These are phyloP conservation scores for Seriola aureovittata DNA, from an alignment of 2,113 vertebrate species.

Conservation along the genomic window DNA sequence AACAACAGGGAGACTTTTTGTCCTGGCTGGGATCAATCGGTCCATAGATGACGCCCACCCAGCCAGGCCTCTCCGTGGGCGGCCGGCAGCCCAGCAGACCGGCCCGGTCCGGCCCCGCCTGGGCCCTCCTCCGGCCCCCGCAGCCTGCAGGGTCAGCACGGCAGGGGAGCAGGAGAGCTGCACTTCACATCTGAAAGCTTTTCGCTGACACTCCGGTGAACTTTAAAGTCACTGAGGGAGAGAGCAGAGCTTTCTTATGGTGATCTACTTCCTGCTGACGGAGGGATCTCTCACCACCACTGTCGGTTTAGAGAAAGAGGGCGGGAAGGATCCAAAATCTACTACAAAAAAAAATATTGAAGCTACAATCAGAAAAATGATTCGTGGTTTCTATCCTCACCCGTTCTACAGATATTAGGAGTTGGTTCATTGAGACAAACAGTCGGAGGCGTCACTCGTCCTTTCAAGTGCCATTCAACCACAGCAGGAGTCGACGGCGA, in stretches of 20 bases:
- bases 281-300: not conserved
- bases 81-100: constrained; percentile 54
- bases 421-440: no score
- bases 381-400: no score
- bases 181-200: constrained; percentile 55
- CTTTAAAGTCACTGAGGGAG: constrained; percentile 26
- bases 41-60: constrained; percentile 82
- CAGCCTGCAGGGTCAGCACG: constrained; percentile 53
- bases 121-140: constrained; percentile 69
- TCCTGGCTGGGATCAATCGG: constrained; percentile 76
- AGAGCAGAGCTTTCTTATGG: not conserved
- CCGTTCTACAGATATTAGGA: no score
- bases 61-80: constrained; percentile 72
- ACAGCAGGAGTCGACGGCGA: no score
- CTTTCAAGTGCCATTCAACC: no score
- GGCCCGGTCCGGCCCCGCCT: constrained; percentile 44
- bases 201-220: constrained; percentile 40
- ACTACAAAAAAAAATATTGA: no score
- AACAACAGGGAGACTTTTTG: constrained; percentile 76
- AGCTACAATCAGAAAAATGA: no score
- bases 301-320: no score
- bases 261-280: constrained; percentile 26
- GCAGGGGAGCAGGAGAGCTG: constrained; percentile 35
- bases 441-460: no score
- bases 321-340: no score